These are phyloP conservation scores for Drosophila pruinosa DNA, from an alignment of 1,140 invertebrate genomes.

Conservation along the genomic window DNA sequence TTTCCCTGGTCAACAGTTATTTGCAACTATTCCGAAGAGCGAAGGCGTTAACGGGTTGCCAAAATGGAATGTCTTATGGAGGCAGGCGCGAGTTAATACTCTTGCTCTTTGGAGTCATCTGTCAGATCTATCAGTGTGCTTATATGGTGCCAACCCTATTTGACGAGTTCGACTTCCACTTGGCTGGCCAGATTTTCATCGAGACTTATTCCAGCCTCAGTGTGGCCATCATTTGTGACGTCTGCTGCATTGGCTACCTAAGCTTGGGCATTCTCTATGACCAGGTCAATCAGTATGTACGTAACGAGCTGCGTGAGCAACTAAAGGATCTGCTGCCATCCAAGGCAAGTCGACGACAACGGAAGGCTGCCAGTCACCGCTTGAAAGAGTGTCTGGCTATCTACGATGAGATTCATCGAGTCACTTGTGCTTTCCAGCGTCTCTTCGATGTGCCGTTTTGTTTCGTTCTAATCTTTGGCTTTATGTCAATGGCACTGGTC, in stretches of 20 bases:
- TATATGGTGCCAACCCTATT: neutral
- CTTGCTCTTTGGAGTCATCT: slow-evolving; percentile 15
- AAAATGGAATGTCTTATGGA: slow-evolving; percentile 21
- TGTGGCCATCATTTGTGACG: slow-evolving; percentile 27
- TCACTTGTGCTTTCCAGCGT: slow-evolving; percentile 24
- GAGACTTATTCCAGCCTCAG: slow-evolving; percentile 26
- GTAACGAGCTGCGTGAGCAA: slow-evolving; percentile 19
- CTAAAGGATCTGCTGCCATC: neutral
- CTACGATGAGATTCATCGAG: slow-evolving; percentile 47
- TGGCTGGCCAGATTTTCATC: neutral
- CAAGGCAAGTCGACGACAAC: neutral
- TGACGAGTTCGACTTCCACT: neutral
- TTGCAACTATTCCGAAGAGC: slow-evolving; percentile 32
- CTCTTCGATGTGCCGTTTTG: slow-evolving; percentile 53
- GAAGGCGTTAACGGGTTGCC: neutral
- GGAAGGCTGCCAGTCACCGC: neutral
- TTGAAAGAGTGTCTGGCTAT: slow-evolving; percentile 51
- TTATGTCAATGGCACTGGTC: slow-evolving; percentile 28
- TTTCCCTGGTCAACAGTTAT: slow-evolving; percentile 34
- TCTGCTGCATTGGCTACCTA: slow-evolving; percentile 51
- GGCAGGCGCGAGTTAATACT: slow-evolving; percentile 28
- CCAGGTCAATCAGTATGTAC: slow-evolving; percentile 49
- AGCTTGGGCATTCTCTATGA: slow-evolving; percentile 50
- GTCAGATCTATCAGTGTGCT: slow-evolving; percentile 8
- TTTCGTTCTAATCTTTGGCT: slow-evolving; percentile 17